A percentile compares a stretch with the other conserved stretches of the same genome.
Evolutionary conservation across 2,113 vertebrate genomes (phyloP).

Genomic region (Nannospalax galili): DNA sequence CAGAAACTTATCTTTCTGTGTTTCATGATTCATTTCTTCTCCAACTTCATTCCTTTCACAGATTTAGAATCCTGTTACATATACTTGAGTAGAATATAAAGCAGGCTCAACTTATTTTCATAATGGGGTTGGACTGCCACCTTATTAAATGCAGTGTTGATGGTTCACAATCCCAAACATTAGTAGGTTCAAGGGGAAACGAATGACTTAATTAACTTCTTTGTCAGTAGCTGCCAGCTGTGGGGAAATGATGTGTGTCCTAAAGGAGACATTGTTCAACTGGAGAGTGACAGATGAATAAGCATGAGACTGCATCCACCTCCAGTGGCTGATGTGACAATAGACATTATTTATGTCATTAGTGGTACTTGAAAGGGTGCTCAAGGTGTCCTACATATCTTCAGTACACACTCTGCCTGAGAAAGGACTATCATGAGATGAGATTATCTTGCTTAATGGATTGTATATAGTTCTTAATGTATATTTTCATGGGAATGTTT

Average conservation of each 20-base stretch:
- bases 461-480: constrained; percentile 75
- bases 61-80: neutral
- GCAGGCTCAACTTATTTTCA: constrained; percentile 64
- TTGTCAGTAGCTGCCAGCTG: constrained; percentile 77
- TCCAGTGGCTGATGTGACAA: constrained; percentile 83
- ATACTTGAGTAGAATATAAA: constrained; percentile 37
- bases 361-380: constrained; percentile 79
- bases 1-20: neutral
- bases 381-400: constrained; percentile 65
- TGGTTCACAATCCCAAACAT: constrained; percentile 70
- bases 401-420: constrained; percentile 67
- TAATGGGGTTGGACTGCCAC: constrained; percentile 64
- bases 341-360: constrained; percentile 84
- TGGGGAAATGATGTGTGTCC: constrained; percentile 66
- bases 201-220: constrained; percentile 84
- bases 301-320: constrained; percentile 79
- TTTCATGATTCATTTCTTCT: neutral
- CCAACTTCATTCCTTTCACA: neutral
- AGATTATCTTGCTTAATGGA: constrained; percentile 81
- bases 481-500: constrained; percentile 83
- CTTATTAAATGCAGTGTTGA: constrained; percentile 30
- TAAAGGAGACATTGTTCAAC: constrained; percentile 80
- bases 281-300: constrained; percentile 81
- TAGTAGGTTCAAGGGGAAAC: constrained; percentile 75
- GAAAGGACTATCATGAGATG: constrained; percentile 64